Evolutionary conservation across 2,113 vertebrate genomes (phyloP), one percentile per base, ranked within the genome.

Genomic region (Rafetus swinhoei): DNA sequence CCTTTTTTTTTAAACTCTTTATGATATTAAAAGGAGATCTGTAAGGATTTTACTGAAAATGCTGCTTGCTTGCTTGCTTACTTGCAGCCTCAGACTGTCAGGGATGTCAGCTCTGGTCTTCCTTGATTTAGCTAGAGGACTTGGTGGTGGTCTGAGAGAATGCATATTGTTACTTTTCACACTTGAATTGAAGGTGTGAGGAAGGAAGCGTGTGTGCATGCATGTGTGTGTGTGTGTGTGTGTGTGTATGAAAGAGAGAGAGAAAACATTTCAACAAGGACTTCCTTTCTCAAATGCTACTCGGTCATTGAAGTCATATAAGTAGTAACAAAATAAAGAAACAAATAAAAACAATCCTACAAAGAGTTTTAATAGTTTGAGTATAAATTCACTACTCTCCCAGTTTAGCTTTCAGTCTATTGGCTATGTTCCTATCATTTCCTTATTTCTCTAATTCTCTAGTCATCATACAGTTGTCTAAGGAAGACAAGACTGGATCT

Each of bases 41-140:
- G 53, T 90, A 76, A 65, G 82, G 29, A 84, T 59, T 56, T 84
- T 90, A 81, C 10, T 24, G 74, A 59, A 87, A 87, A 92, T 88
- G 87, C 11, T 22, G 39, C 62, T 19, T 62, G 45, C 62, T 19
- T 84, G 14, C 5, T 39, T 89, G 86, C 7, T 92, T 96, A 94
- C 45, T 16, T 93, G 91, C 92, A n/a, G n/a, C 35, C 32, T 93
- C 11, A 0, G n/a, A 29, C 39, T 3, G 9, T 84, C 50, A 55
- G 65, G 9, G 35, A 35, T 69, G 16, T n/a, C 56, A 82, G 0
- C 88, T 93, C 57, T 84, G 35, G 27, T 89, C 74, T 74, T 65
- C 24, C 7, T 24, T 32, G 10, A 18, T 65, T 91, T 85, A 91
- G 27, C 77, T 53, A 5, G 14, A 92, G 55, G n/a, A 83, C 81